phyloP scores from a whole-genome alignment of 2,113 vertebrate species.

The Callorhinus ursinus region DNA sequence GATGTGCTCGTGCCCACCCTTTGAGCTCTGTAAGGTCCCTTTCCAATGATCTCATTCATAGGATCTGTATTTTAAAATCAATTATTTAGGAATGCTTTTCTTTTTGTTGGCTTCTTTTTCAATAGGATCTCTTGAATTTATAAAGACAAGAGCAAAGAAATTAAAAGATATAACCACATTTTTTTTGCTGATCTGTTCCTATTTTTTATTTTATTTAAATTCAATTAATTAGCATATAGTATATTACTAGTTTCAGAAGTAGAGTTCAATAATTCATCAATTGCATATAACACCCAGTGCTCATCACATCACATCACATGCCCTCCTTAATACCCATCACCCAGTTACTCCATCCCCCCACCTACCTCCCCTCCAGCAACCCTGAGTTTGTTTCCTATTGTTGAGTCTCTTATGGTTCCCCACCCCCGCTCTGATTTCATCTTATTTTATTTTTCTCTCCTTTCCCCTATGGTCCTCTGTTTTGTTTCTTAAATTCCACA shows the following conservation, averaged over 20 bases:
- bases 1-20: not conserved
- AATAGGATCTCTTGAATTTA: not conserved
- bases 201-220: not conserved
- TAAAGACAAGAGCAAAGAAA: conserved; percentile 31
- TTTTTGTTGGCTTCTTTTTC: not conserved
- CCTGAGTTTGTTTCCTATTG: not conserved
- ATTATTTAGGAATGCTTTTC: not conserved
- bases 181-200: not conserved
- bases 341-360: not conserved
- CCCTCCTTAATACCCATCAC: no score
- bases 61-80: not conserved
- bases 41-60: not conserved
- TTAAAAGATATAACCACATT: not conserved
- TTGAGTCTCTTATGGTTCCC: no score
- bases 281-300: not conserved
- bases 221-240: not conserved
- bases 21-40: not conserved
- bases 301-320: not conserved
- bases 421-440: not conserved
- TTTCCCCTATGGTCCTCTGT: not conserved
- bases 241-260: not conserved
- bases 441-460: not conserved
- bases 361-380: not conserved
- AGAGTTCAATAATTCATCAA: not conserved
- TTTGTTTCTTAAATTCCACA: not conserved